Percentiles rank a stretch among this genome's conserved stretches.
phyloP scores from a whole-genome alignment of 2,797 vertebrate genomes.

The Pagetopsis macropterus region DNA sequence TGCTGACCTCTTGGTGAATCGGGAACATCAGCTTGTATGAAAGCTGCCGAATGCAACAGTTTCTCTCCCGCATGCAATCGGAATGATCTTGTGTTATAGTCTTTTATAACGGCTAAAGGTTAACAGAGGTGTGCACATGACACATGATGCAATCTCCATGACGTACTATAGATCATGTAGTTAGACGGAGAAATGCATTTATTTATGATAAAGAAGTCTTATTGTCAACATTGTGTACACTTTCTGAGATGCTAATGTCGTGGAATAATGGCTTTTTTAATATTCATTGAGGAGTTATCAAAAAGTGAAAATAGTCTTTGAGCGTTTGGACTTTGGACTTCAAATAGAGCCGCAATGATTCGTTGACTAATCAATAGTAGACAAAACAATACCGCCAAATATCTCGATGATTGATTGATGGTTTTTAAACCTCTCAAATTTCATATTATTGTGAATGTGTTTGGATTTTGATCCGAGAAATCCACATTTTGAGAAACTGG shows the following conservation, averaged over 20 bases:
- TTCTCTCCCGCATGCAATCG: slow-evolving; percentile 40
- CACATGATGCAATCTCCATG: slow-evolving; percentile 46
- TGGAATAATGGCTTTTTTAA: background rate
- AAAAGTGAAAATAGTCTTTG: no score
- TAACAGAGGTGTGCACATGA: slow-evolving; percentile 68
- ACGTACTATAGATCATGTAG: slow-evolving; percentile 42
- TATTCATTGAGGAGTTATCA: background rate
- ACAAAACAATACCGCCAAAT: no score
- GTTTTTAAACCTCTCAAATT: no score
- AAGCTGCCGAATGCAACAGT: slow-evolving; percentile 31
- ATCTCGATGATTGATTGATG: no score
- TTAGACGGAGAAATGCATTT: slow-evolving; percentile 5
- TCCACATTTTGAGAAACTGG: no score
- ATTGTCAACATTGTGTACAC: slow-evolving; percentile 2
- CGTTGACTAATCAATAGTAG: no score
- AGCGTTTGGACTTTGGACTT: background rate
- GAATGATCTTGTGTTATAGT: slow-evolving; percentile 66
- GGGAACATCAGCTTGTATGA: slow-evolving; percentile 29
- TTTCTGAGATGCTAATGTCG: background rate
- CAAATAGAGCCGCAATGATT: background rate
- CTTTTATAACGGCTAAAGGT: slow-evolving; percentile 78
- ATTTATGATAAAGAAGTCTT: slow-evolving; percentile 17
- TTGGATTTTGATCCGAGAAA: no score
- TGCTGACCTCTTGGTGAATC: slow-evolving; percentile 26
- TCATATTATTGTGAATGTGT: no score